Evolutionary conservation across 2,888 invertebrate species (phyloP).

Genomic region (Eurytoma californica): DNA sequence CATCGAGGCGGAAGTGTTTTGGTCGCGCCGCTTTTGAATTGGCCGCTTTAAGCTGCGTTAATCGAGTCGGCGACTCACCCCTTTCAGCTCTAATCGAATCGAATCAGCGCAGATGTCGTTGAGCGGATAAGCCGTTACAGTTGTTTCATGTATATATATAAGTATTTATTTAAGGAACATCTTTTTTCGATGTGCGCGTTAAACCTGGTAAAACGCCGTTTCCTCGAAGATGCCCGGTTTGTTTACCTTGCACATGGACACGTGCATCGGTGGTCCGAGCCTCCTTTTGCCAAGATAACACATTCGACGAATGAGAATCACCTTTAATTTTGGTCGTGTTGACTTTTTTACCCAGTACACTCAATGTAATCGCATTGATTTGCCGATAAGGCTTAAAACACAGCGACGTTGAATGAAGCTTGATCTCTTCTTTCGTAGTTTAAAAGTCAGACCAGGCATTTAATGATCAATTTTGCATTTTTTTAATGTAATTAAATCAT

Average conservation of each 20-base stretch:
- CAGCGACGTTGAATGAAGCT: too few relatives aligned
- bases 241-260: slow-evolving; percentile 6
- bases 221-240: not conserved
- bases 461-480: too few relatives aligned
- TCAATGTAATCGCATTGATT: too few relatives aligned
- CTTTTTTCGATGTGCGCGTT: not conserved
- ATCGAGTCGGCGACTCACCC: not conserved
- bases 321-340: too few relatives aligned
- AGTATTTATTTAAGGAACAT: not conserved
- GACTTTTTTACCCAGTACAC: too few relatives aligned
- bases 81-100: too few relatives aligned
- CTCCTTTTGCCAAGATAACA: not conserved
- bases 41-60: not conserved
- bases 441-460: too few relatives aligned
- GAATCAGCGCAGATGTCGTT: not conserved
- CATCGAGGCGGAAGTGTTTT: too few relatives aligned
- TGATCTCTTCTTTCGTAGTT: too few relatives aligned
- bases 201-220: not conserved
- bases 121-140: not conserved
- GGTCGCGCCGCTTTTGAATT: not conserved
- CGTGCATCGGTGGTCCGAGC: not conserved
- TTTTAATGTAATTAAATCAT: too few relatives aligned
- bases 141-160: not conserved
- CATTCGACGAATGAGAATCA: too few relatives aligned
- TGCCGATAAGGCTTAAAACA: too few relatives aligned